Percentiles rank a stretch among this genome's conserved stretches.
These are phyloP conservation scores for Charadrius vociferus DNA, from an alignment of 2,113 vertebrate genomes.

Conservation along the genomic window DNA sequence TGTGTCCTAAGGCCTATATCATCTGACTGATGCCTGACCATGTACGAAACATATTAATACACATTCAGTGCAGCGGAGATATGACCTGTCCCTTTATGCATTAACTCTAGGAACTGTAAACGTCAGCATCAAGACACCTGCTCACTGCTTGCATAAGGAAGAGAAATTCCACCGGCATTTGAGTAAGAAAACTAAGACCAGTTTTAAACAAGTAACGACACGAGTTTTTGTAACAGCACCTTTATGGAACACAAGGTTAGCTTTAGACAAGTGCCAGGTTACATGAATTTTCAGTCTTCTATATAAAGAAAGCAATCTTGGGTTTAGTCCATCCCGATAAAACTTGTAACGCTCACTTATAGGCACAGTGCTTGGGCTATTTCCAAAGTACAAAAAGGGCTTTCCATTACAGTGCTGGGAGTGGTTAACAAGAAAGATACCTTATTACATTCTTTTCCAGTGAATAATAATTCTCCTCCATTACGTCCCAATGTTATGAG, in stretches of 20 bases:
- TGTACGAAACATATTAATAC: background rate
- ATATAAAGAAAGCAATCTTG: slow-evolving; percentile 1
- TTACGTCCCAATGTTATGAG: background rate
- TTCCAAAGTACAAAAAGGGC: background rate
- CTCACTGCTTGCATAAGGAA: background rate
- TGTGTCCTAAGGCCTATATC: background rate
- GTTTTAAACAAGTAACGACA: background rate
- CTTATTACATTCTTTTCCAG: background rate
- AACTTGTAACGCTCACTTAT: background rate
- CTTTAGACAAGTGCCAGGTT: slow-evolving; percentile 20
- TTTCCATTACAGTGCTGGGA: background rate
- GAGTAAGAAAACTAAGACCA: background rate
- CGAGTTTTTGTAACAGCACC: background rate
- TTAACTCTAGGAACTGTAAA: background rate
- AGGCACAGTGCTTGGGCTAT: background rate
- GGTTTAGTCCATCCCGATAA: background rate
- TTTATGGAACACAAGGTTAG: slow-evolving; percentile 34
- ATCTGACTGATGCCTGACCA: background rate
- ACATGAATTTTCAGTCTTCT: slow-evolving; percentile 41
- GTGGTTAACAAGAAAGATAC: slow-evolving; percentile 23
- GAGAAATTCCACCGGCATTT: background rate
- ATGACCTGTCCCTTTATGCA: fast-evolving
- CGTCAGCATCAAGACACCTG: background rate
- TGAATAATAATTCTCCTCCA: background rate
- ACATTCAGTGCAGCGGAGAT: background rate